A percentile compares a stretch with the other conserved stretches of the same genome.
Conservation (phyloP, 2,797 vertebrate genomes). For the Microtus agrestis region DNA sequence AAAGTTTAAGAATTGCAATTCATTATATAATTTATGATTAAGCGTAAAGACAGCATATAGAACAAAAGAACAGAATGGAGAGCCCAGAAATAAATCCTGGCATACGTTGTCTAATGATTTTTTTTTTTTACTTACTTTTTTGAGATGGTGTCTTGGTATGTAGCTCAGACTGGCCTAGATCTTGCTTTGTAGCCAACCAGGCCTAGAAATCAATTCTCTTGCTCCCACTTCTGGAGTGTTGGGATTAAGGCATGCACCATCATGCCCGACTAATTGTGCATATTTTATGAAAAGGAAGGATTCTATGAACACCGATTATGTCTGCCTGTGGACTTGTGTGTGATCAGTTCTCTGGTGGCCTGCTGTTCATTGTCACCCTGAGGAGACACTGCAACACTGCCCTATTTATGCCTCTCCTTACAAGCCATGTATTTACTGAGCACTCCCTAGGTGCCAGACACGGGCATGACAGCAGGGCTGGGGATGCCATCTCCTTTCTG, state of each 20-base stretch:
- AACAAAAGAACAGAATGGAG: neutral
- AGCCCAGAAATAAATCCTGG: neutral
- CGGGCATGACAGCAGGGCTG: neutral
- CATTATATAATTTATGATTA: neutral
- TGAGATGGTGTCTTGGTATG: neutral
- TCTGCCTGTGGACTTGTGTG: neutral
- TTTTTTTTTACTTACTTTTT: neutral
- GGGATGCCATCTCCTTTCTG: neutral
- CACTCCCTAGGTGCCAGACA: neutral
- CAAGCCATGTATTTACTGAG: conserved; percentile 32
- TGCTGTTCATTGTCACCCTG: neutral
- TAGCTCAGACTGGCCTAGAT: neutral
- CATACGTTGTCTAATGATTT: neutral
- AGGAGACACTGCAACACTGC: conserved; percentile 19
- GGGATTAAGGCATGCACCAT: neutral
- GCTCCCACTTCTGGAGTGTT: neutral
- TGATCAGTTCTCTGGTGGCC: neutral
- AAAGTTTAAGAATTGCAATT: neutral
- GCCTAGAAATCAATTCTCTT: neutral
- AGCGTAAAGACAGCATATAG: neutral
- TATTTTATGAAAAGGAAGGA: neutral
- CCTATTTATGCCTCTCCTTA: conserved; percentile 30
- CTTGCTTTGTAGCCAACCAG: neutral
- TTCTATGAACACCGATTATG: neutral
- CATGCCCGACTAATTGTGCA: neutral